phyloP scores from a whole-genome alignment of 1,140 invertebrate species.

The Whitmania pigra region DNA sequence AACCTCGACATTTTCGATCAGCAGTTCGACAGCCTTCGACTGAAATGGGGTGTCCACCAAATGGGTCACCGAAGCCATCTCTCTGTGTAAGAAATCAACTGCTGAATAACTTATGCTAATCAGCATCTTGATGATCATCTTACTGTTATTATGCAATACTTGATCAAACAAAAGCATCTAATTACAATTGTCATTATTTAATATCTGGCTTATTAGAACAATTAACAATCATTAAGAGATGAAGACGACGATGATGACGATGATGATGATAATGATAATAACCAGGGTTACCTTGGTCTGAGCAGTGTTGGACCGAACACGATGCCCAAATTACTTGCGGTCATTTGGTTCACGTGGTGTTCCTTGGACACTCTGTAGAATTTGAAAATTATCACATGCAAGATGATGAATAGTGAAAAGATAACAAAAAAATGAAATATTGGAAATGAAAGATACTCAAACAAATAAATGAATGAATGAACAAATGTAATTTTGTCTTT shows the following conservation, averaged over 20 bases:
- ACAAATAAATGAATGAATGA: too few relatives aligned
- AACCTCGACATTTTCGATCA: conserved; percentile 41
- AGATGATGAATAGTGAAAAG: not conserved
- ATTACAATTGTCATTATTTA: too few relatives aligned
- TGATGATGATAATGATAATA: too few relatives aligned
- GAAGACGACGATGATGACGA: not conserved
- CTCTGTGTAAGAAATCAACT: not conserved
- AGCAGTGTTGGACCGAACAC: conserved; percentile 53
- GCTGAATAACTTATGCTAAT: too few relatives aligned
- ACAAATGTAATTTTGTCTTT: too few relatives aligned
- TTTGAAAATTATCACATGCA: conserved; percentile 9
- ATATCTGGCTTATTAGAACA: too few relatives aligned
- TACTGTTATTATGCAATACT: too few relatives aligned
- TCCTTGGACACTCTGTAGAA: conserved; percentile 36
- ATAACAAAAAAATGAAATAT: not conserved
- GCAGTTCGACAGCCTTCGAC: conserved; percentile 47
- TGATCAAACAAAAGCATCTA: too few relatives aligned
- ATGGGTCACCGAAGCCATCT: conserved; percentile 44
- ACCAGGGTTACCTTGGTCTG: conserved; percentile 38
- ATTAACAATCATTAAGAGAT: too few relatives aligned
- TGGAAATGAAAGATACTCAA: not conserved
- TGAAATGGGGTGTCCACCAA: conserved; percentile 50
- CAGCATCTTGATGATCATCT: too few relatives aligned
- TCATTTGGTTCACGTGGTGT: conserved; percentile 49
- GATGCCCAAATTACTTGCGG: conserved; percentile 49